Evolutionary conservation across 2,797 vertebrate species (phyloP), one percentile per base, ranked within the genome.

Genomic region (Chrysocyon brachyurus): DNA sequence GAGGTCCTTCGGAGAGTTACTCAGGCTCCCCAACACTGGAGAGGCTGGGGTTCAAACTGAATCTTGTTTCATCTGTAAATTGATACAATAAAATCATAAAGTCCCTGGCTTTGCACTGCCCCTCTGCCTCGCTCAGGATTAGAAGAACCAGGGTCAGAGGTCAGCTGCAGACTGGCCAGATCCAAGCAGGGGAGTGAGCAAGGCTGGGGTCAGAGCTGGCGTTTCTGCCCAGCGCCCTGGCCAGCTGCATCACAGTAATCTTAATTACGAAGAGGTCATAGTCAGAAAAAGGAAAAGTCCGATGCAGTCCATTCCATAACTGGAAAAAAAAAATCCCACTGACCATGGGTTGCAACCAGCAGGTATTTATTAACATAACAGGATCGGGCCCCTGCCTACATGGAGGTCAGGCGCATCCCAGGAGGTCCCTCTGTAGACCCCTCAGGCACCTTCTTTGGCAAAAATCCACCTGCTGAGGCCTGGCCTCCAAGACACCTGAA

Each of bases 311-410:
- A 26, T 7, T 46, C 40, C 36, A 61, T 4, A 63, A 6, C 28
- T 49, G 63, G 31, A 6, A 7, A 57, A 9, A 26, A 75, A 72
- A 77, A 2, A 24, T 31, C 81, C 64, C 49, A 3, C 36, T 21
- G 22, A 46, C 56, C 14, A 0, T 3, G 16, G 36, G 26, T 3
- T 12, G 59, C 31, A 17, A 17, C 28, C 59, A 64, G 54, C 31
- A 72, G 57, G 26, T 12, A 4, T 54, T 24, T 5, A 0, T 9
- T 22, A 68, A 26, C 31, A 1, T 4, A 61, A 57, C 0, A 28
- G n/a, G 82, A 26, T 1, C 16, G 2, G 28, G 64, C 15, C 16
- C 54, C 75, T 28, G 49, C 75, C 91, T 24, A 64, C 26, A 9
- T 26, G 31, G 26, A 78, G 57, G 52, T 15, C 31, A n/a, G 31